These are phyloP conservation scores for Microctenopoma stevenorrisi DNA, from an alignment of 2,797 vertebrate genomes.

Conservation along the genomic window DNA sequence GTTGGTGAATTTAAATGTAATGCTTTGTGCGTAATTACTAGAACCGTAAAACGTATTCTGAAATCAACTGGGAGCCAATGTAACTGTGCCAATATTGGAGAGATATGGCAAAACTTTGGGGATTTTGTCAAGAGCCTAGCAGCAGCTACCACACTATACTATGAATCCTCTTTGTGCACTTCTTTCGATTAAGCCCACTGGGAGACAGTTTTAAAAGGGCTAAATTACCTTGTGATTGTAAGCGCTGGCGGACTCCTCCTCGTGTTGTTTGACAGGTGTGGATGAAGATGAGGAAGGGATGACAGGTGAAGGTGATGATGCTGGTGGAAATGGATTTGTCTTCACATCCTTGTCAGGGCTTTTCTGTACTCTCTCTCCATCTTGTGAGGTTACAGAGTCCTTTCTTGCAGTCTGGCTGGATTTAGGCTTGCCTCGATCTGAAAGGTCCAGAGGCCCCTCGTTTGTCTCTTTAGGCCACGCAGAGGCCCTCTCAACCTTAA, in stretches of 20 bases:
- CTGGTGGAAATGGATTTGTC: constrained; percentile 1
- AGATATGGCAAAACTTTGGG: too few relatives aligned
- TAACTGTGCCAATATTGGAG: too few relatives aligned
- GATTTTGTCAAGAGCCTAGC: too few relatives aligned
- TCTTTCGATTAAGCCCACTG: not conserved
- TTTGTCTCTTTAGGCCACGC: constrained; percentile 51
- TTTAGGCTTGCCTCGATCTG: constrained; percentile 74
- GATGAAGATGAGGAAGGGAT: constrained; percentile 36
- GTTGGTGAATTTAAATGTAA: too few relatives aligned
- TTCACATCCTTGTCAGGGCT: constrained; percentile 44
- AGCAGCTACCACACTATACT: not conserved
- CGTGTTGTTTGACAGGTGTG: constrained; percentile 38
- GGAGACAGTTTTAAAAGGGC: too few relatives aligned
- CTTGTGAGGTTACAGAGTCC: constrained; percentile 11
- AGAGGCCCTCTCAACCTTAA: constrained; percentile 48
- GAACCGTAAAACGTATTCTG: too few relatives aligned
- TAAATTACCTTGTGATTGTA: constrained; percentile 61
- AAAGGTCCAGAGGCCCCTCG: constrained; percentile 83
- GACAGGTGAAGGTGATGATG: constrained; percentile 37
- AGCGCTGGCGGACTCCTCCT: constrained; percentile 47
- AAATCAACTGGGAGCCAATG: too few relatives aligned
- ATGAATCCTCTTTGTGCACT: not conserved
- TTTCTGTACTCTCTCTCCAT: constrained; percentile 13
- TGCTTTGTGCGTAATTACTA: too few relatives aligned
- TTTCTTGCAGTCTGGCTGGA: constrained; percentile 15